Evolutionary conservation across 2,888 invertebrate species (phyloP), one percentile per base, ranked within the genome.

Genomic region (Sialis lutaria): DNA sequence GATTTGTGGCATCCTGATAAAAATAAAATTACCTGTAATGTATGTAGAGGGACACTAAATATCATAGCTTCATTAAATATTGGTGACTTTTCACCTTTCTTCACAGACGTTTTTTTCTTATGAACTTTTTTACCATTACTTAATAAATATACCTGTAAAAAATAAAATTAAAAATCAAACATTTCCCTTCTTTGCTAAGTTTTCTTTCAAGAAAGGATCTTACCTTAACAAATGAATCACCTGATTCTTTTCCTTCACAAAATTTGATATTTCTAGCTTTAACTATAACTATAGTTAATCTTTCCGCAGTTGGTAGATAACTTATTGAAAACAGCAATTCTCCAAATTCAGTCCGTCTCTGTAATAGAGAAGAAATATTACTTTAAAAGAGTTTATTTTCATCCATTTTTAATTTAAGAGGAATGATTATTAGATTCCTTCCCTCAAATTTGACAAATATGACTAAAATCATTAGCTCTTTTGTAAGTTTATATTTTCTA

Each of bases 51-150:
- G 48, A 87, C 79, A 55, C 78, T 82, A 64, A 87, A 87, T 56
- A 85, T 86, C 74, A 87, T 84, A 12, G 85, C 80, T 64, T 87
- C 87, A 61, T 87, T 87, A 62, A 83, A 87, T 53, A 83, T 83
- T 1, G 85, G 85, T 58, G 79, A 77, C 46, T 74, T 72, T 57
- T 86, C 85, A 35, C 77, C 77, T 53, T 76, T 73, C 59, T 86
- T 86, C 9, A 78, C 71, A 10, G 82, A 77, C 30, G 86, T 87
- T 58, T 80, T 82, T 65, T 86, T 86, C 64, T 86, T 87, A 57
- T 82, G 77, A 44, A 86, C 75, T 63, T 85, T 86, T 61, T 82
- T 84, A 2, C 82, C 83, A 57, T 84, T 79, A 60, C 84, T 83
- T 55, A 86, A 70, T 44, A 87, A 65, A 60, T 86, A 86, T 4